Conservation (phyloP, 2,797 vertebrate species). For the Erpetoichthys calabaricus region DNA sequence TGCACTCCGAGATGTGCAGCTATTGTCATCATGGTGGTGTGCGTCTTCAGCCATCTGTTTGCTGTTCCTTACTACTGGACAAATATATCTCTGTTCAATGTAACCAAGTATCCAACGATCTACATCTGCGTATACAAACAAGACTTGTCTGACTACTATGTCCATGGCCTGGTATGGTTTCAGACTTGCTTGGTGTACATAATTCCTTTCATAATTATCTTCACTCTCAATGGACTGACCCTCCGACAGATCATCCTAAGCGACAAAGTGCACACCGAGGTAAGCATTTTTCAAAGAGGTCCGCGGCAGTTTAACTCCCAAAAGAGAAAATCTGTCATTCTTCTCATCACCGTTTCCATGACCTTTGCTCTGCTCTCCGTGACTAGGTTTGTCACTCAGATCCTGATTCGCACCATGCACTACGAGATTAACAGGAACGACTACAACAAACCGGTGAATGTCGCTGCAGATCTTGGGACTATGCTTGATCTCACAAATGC, state of each 20-base stretch:
- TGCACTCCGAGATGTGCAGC: slow-evolving; percentile 26
- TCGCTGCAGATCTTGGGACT: slow-evolving; percentile 34
- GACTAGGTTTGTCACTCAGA: slow-evolving; percentile 32
- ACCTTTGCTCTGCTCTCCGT: slow-evolving; percentile 33
- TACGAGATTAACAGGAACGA: slow-evolving; percentile 28
- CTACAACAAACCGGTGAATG: slow-evolving; percentile 31
- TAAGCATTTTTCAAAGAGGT: too few relatives aligned
- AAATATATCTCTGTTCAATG: slow-evolving; percentile 25
- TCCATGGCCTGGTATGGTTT: slow-evolving; percentile 34
- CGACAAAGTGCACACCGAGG: slow-evolving; percentile 25
- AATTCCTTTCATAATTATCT: slow-evolving; percentile 34
- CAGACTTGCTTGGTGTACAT: slow-evolving; percentile 33
- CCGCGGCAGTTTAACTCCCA: slow-evolving; percentile 22
- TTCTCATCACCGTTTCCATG: slow-evolving; percentile 37
- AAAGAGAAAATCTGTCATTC: slow-evolving; percentile 36
- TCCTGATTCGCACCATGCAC: slow-evolving; percentile 29
- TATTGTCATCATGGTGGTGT: slow-evolving; percentile 22
- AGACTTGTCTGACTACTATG: slow-evolving; percentile 19
- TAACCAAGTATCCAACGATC: slow-evolving; percentile 14
- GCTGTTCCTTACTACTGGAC: slow-evolving; percentile 39
- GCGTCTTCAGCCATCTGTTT: slow-evolving; percentile 25
- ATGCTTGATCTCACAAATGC: slow-evolving; percentile 42
- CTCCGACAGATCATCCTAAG: slow-evolving; percentile 29
- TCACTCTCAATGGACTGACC: slow-evolving; percentile 34
- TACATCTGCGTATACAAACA: slow-evolving; percentile 30